These are phyloP conservation scores for Unio delphinus DNA, from an alignment of 2,888 invertebrate species.

Conservation along the genomic window DNA sequence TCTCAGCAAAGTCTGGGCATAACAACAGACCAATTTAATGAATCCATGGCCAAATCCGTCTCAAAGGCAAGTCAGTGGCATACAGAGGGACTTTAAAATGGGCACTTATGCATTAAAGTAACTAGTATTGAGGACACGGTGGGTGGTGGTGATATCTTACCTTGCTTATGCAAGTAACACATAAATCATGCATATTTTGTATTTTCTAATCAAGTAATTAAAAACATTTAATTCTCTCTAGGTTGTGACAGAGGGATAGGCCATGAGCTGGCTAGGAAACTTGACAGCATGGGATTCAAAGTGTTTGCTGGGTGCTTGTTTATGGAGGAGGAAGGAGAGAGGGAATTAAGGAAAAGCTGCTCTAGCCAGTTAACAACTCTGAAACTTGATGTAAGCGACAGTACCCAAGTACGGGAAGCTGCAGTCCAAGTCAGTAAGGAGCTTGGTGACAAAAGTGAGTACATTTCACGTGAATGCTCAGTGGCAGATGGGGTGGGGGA, in stretches of 20 bases:
- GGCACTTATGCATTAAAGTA: too few relatives aligned
- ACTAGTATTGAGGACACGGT: too few relatives aligned
- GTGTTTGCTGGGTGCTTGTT: conserved; percentile 62
- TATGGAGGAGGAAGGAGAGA: conserved; percentile 43
- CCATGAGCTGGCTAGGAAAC: conserved; percentile 47
- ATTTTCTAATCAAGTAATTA: too few relatives aligned
- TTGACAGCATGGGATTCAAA: conserved; percentile 55
- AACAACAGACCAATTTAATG: too few relatives aligned
- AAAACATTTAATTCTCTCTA: conserved; percentile 16
- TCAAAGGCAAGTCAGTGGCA: too few relatives aligned
- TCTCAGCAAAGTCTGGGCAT: too few relatives aligned
- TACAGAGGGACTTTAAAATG: too few relatives aligned
- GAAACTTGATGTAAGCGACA: conserved; percentile 57
- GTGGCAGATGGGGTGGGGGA: not conserved
- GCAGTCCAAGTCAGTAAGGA: conserved; percentile 31
- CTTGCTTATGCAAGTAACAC: too few relatives aligned
- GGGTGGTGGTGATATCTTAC: too few relatives aligned
- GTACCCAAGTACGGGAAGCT: conserved; percentile 41
- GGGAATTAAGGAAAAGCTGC: conserved; percentile 32
- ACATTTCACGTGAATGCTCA: not conserved
- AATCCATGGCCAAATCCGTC: too few relatives aligned
- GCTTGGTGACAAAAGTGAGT: conserved; percentile 43
- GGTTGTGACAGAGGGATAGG: conserved; percentile 65
- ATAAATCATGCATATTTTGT: too few relatives aligned
- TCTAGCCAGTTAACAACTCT: conserved; percentile 46